Base-by-base conservation (phyloP, 2,888 invertebrate species). In the Apoda limacodes region DNA sequence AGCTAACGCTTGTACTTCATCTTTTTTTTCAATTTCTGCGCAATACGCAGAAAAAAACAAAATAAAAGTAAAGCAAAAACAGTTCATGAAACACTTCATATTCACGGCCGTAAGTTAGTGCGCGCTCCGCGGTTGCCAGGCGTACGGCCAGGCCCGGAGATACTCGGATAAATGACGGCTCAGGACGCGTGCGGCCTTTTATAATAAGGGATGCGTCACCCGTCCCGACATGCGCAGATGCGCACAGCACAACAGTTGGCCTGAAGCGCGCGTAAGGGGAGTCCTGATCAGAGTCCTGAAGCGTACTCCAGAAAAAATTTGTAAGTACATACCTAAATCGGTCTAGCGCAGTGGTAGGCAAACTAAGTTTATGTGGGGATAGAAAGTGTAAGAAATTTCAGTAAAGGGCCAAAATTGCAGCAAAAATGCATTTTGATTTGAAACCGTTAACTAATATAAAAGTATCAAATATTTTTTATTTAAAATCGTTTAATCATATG, bases 211-310 rank as follows among this genome's bases (percentile, higher is more conserved):
- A 46, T 45, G 50, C 27, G 37, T 7, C 17, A 17, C n/a, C n/a
- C n/a, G n/a, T n/a, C n/a, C n/a, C n/a, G 41, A 35, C 26, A 40
- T 41, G 58, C 60, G 70, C 75, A 76, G 72, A 74, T 76, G 75
- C 53, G 62, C 45, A 66, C 71, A 72, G 71, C 72, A 75, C 71
- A 72, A 72, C 72, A 75, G 74, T 74, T 74, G 75, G 62, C 55
- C 56, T 39, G 47, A 49, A 54, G 50, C 52, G 52, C 42, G 40
- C n/a, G n/a, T n/a, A n/a, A n/a, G n/a, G n/a, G n/a, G n/a, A n/a
- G n/a, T n/a, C n/a, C 20, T 38, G 46, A 34, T 34, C 22, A 32
- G 25, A 22, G 28, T 30, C 37, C n/a, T n/a, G 32, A 46, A 47
- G 42, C 42, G 42, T 47, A 45, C 40, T 38, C 33, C 7, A 9